Base-by-base conservation (phyloP, 2,888 invertebrate species). In the Peribatodes rhomboidaria region DNA sequence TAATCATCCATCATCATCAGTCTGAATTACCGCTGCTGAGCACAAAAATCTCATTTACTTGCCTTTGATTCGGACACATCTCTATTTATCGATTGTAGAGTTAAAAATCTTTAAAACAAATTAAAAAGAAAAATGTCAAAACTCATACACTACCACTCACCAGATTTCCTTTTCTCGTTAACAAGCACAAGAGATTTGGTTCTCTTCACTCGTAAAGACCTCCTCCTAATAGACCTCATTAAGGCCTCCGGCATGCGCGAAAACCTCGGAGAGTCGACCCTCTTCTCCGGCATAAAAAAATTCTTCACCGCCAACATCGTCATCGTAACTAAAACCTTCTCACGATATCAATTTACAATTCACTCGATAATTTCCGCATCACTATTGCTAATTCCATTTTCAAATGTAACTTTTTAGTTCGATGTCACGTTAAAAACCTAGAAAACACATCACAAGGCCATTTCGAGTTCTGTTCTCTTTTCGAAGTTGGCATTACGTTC, bases 81-180 rank as follows among this genome's bases (percentile, higher is more conserved):
- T 16, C 6, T 49, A 10, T 33, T n/a, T 14, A 2, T n/a, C 13
- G 0, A 0, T 20, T 22, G 11, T 22, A 27, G 8, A 3, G 2
- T 10, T 14, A 10, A 13, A 14, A 2, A n/a, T 11, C 0, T 31
- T n/a, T 16, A 27, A 27, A 27, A 27, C 2, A 27, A 27, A 27
- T 4, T 6, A 27, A 27, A 27, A 55, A 57, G 70, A 69, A 68
- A 71, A 72, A 72, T 66, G n/a, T n/a, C n/a, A 66, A 70, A 69
- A 70, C 42, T 67, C 76, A 86, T 91, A 92, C 90, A 61, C 84
- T 92, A 93, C 90, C 91, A 92, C 95, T 95, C 94, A 97, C 96
- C 96, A 87, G 96, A 96, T 92, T 97, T 97, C 82, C 96, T 89
- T 86, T 96, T 97, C 86, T 96, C 96, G 70, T 94, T 95, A 70